Evolutionary conservation across 2,113 vertebrate species (phyloP), one percentile per base, ranked within the genome.

Genomic region (Ia io): DNA sequence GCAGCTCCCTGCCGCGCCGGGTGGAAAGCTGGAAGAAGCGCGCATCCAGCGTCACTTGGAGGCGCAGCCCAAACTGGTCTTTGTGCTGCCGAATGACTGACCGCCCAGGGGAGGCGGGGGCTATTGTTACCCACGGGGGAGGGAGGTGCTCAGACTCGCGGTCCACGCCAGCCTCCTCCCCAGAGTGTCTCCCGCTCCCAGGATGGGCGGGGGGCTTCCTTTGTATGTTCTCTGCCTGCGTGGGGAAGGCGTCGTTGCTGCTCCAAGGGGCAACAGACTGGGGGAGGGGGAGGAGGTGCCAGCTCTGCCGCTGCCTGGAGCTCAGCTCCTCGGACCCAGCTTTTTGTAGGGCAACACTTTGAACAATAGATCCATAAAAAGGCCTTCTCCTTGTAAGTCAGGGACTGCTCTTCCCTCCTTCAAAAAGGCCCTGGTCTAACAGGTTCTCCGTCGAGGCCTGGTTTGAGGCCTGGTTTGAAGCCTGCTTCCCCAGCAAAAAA

Each of bases 121-220:
- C 93, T 97, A 96, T 98, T 97, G 96, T 98, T 97, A 76, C 90
- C 92, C 37, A 40, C 12, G 9, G 18, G 84, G 22, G 10, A 32
- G 35, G 74, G 74, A 77, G 74, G 32, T 77, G 17, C 30, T 49
- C 63, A 12, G 82, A n/a, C 67, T 76, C n/a, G 1, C 59, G 61
- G 61, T 65, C 63, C 49, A 28, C 56, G 59, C 35, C 76, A 77
- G 32, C 59, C 70, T 44, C 59, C 87, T 84, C 44, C 92, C 63
- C 51, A 13, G 37, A 18, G 59, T 44, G 83, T 91, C 76, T 80
- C 71, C 44, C 14, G 65, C 37, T 87, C 88, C 3, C 3, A 74
- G 37, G 73, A 28, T 3, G 6, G 35, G 32, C 47, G 9, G 8
- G 12, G 61, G 28, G 65, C 70, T 87, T 97, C 77, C 87, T 97